These are phyloP conservation scores for Linnaemya vulpina DNA, from an alignment of 2,888 invertebrate species.

Conservation along the genomic window DNA sequence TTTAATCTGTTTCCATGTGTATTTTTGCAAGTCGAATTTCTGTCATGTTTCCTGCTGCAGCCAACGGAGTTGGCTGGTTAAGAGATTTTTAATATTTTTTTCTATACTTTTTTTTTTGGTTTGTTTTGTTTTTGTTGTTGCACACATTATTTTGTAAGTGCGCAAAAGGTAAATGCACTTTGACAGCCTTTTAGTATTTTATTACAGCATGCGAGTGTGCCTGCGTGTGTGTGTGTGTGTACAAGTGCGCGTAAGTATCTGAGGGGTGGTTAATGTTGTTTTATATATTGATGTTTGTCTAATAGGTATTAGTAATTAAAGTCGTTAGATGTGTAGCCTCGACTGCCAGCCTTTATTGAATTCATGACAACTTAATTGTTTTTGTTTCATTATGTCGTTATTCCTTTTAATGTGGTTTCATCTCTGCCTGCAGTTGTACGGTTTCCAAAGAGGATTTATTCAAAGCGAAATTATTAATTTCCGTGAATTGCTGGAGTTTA, in stretches of 20 bases:
- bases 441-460: constrained; percentile 26
- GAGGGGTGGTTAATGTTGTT: constrained; percentile 21
- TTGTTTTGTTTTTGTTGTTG: no score
- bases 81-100: constrained; percentile 1
- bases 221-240: background rate
- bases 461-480: constrained; percentile 30
- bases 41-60: constrained; percentile 12
- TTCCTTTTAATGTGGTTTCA: constrained; percentile 50
- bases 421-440: constrained; percentile 32
- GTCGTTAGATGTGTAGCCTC: constrained; percentile 49
- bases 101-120: no score
- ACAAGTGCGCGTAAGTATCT: background rate
- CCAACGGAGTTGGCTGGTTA: constrained; percentile 3
- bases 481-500: background rate
- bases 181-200: constrained; percentile 33
- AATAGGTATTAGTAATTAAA: constrained; percentile 60
- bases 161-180: constrained; percentile 66
- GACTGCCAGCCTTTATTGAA: constrained; percentile 43
- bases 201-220: constrained; percentile 19
- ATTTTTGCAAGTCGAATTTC: constrained; percentile 35
- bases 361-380: constrained; percentile 63
- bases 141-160: constrained; percentile 9
- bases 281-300: constrained; percentile 26
- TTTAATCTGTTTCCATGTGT: constrained; percentile 56
- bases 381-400: constrained; percentile 38